Evolutionary conservation across 2,888 invertebrate genomes (phyloP).

Genomic region (Drosophila neonasuta): DNA sequence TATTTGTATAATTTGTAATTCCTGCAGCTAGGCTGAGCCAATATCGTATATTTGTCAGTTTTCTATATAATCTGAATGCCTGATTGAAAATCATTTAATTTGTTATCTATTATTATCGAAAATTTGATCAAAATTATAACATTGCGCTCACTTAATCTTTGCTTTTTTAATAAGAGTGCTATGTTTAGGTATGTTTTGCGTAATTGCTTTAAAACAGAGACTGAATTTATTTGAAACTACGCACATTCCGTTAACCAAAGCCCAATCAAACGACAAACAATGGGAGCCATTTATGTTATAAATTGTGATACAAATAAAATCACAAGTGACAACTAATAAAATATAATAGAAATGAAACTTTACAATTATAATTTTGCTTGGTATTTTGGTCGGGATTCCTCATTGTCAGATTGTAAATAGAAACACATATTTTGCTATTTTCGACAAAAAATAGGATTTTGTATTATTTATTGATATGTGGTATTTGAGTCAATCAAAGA

Average conservation of each 20-base stretch:
- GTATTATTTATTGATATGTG: constrained; percentile 69
- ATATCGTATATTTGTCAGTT: background rate
- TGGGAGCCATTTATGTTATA: background rate
- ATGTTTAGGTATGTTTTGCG: background rate
- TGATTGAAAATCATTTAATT: background rate
- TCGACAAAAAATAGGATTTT: constrained; percentile 36
- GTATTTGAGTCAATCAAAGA: constrained; percentile 63
- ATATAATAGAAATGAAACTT: background rate
- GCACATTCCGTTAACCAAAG: background rate
- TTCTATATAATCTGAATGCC: background rate
- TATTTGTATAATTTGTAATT: background rate
- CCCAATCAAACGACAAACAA: background rate
- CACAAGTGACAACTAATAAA: background rate
- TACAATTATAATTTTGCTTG: background rate
- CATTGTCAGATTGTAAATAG: background rate
- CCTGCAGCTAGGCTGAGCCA: background rate
- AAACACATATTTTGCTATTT: constrained; percentile 14
- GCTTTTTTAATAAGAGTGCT: background rate
- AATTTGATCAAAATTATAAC: background rate
- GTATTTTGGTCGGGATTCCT: background rate
- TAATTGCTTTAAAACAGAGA: background rate
- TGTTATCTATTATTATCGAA: background rate
- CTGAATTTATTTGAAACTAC: background rate
- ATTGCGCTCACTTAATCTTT: background rate
- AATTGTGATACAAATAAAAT: constrained; percentile 1